Conservation (phyloP, 1,140 invertebrate species). For the Aethina tumida region DNA sequence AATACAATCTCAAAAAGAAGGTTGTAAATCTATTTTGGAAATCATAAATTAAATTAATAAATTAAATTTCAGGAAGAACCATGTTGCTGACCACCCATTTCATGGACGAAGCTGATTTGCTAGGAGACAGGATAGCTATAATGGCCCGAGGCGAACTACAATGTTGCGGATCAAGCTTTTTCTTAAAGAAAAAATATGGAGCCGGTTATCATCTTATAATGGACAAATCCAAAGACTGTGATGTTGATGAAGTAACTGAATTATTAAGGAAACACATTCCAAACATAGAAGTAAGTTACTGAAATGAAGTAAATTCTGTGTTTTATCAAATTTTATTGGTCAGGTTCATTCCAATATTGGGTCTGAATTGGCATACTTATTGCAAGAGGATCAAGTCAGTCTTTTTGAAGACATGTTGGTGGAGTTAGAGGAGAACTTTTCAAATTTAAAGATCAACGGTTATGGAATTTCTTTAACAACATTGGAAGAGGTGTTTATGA, state of each 20-base stretch:
- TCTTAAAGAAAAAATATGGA: conserved; percentile 80
- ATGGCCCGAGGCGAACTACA: conserved; percentile 69
- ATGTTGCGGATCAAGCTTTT: conserved; percentile 79
- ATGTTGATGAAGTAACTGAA: conserved; percentile 30
- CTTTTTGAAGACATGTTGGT: conserved; percentile 54
- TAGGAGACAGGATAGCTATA: conserved; percentile 87
- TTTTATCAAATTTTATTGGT: conserved; percentile 1
- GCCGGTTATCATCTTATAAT: conserved; percentile 49
- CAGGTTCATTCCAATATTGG: conserved; percentile 21
- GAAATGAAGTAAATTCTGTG: not conserved
- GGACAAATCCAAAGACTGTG: conserved; percentile 40
- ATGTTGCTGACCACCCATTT: conserved; percentile 92
- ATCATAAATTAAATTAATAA: too few species aligned
- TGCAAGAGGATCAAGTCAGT: conserved; percentile 25
- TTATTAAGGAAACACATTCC: conserved; percentile 17
- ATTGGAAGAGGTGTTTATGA: conserved; percentile 83
- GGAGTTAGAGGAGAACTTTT: conserved; percentile 54
- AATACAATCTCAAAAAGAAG: conserved; percentile 46
- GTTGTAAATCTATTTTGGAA: conserved; percentile 13
- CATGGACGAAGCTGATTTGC: conserved; percentile 94
- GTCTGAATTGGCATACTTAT: conserved; percentile 20
- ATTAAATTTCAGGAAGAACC: conserved; percentile 48
- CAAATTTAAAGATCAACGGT: conserved; percentile 51
- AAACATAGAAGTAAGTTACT: conserved; percentile 16
- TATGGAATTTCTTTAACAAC: conserved; percentile 67